phyloP scores from a whole-genome alignment of 2,888 invertebrate species.

The Phyto melanocephala region DNA sequence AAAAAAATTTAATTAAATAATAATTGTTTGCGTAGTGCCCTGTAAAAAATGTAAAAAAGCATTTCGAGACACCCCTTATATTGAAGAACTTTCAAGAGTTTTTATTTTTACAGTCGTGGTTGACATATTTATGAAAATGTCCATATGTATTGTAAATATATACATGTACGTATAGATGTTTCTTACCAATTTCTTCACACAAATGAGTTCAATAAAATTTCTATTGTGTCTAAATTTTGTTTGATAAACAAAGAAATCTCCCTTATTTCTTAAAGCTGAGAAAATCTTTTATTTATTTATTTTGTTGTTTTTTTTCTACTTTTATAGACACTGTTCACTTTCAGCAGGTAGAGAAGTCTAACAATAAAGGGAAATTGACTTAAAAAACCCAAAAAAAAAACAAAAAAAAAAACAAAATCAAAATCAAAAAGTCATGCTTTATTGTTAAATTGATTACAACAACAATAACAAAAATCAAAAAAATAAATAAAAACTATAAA shows the following conservation, averaged over 20 bases:
- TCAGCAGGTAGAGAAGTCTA: slow-evolving; percentile 40
- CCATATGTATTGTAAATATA: no score
- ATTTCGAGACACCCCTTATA: no score
- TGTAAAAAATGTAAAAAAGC: no score
- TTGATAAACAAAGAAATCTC: background rate
- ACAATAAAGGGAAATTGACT: background rate
- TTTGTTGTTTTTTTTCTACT: no score
- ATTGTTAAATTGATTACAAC: slow-evolving; percentile 24
- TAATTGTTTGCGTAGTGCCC: no score
- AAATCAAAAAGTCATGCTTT: slow-evolving; percentile 43
- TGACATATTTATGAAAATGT: no score
- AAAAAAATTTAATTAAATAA: no score
- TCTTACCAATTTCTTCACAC: no score
- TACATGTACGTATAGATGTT: no score
- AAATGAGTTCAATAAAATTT: slow-evolving; percentile 34
- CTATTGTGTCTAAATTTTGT: slow-evolving; percentile 27
- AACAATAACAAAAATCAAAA: background rate
- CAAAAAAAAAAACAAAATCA: background rate
- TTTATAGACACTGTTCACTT: background rate
- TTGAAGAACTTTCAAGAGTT: no score
- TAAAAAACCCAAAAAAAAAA: background rate
- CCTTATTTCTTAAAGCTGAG: background rate
- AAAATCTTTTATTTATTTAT: slow-evolving; percentile 11
- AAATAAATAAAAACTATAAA: background rate
- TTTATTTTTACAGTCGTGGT: no score